phyloP scores from a whole-genome alignment of 2,888 invertebrate species.

The Ennomos fuscantarius region DNA sequence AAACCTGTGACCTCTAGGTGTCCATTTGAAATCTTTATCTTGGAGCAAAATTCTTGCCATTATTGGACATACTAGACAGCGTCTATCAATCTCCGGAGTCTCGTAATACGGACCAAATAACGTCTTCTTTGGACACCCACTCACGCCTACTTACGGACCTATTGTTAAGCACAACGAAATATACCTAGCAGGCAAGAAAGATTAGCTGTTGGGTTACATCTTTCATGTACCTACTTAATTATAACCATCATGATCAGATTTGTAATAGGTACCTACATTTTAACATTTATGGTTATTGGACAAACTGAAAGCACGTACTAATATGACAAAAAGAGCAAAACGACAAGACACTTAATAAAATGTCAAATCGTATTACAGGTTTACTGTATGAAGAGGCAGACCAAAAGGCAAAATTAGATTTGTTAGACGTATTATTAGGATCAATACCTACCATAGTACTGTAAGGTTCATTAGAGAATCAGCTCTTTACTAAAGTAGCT shows the following conservation, averaged over 20 bases:
- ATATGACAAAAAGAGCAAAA: background rate
- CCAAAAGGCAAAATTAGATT: conserved; percentile 7
- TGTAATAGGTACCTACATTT: too few relatives aligned
- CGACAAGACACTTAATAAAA: conserved; percentile 4
- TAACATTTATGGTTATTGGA: too few relatives aligned
- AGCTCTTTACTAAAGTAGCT: too few relatives aligned
- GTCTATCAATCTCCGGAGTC: conserved; percentile 19
- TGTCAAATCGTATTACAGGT: conserved; percentile 3
- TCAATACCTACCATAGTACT: background rate
- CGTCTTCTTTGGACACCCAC: conserved; percentile 28
- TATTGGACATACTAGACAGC: conserved; percentile 6
- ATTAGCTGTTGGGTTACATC: conserved; percentile 8
- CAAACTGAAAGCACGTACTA: too few relatives aligned
- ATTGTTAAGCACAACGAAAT: conserved; percentile 17
- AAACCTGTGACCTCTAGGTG: conserved; percentile 14
- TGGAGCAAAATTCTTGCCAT: conserved; percentile 7
- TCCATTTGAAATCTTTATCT: conserved; percentile 13
- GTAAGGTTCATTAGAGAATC: conserved; percentile 5
- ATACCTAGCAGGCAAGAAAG: conserved; percentile 6
- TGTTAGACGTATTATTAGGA: conserved; percentile 2
- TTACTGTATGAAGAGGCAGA: conserved; percentile 1
- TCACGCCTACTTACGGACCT: conserved; percentile 14
- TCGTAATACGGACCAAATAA: conserved; percentile 9
- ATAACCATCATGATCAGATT: too few relatives aligned
- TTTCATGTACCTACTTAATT: background rate